Evolutionary conservation across 1,140 invertebrate genomes (phyloP).

Genomic region (Pomphorhynchus laevis): DNA sequence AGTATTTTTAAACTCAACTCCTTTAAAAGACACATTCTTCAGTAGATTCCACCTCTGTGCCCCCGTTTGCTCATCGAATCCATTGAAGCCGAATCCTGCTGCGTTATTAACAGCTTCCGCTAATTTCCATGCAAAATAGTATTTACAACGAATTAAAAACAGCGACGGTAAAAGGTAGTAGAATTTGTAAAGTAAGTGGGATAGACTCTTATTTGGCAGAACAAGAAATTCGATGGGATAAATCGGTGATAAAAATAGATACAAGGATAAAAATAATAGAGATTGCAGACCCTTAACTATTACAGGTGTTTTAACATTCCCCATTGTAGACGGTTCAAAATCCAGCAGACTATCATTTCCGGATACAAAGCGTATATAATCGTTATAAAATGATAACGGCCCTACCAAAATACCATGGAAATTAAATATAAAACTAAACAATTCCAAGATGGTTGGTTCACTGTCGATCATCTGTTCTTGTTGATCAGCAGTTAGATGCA

Average conservation of each 20-base stretch:
- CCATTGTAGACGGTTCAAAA: constrained; percentile 1
- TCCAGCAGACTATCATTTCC: constrained; percentile 3
- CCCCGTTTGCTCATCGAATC: constrained; percentile 30
- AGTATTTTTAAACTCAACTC: constrained; percentile 83
- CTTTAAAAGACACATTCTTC: constrained; percentile 49
- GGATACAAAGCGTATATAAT: constrained; percentile 9
- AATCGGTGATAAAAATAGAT: no score
- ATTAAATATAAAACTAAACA: constrained; percentile 10
- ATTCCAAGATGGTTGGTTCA: constrained; percentile 8
- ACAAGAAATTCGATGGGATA: constrained; percentile 31
- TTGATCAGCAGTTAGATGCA: not conserved
- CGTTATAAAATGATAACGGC: constrained; percentile 9
- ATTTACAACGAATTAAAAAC: constrained; percentile 41
- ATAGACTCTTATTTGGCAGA: constrained; percentile 27
- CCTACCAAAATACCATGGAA: constrained; percentile 11
- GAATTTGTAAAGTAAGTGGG: constrained; percentile 30
- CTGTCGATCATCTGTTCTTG: not conserved
- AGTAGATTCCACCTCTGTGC: constrained; percentile 43
- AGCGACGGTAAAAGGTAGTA: constrained; percentile 24
- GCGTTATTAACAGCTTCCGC: constrained; percentile 70
- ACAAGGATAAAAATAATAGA: constrained; percentile 12
- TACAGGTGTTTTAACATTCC: not conserved
- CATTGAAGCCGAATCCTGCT: constrained; percentile 54
- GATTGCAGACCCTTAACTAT: not conserved
- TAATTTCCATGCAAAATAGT: constrained; percentile 60